Conservation (phyloP, 2,888 invertebrate species). For the Pterobdella sp. region DNA sequence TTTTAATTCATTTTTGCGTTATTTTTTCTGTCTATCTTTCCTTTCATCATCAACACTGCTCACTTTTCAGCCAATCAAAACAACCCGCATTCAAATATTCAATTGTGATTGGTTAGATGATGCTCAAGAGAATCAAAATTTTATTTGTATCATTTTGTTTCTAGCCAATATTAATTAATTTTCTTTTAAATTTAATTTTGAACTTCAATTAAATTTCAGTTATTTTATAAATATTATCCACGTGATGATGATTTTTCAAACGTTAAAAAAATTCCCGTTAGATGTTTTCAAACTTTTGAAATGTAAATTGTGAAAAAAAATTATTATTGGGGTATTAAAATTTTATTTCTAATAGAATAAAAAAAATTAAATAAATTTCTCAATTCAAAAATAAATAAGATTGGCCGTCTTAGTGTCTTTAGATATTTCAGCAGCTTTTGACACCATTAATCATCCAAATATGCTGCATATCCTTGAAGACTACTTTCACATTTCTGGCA, state of each 20-base stretch:
- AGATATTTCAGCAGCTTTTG: too few relatives aligned
- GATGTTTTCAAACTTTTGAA: neutral
- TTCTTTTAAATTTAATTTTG: neutral
- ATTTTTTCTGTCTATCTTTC: neutral
- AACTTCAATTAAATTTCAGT: too few relatives aligned
- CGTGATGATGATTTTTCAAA: neutral
- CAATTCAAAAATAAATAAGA: too few relatives aligned
- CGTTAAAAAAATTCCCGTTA: too few relatives aligned
- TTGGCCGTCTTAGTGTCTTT: too few relatives aligned
- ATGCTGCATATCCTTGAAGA: too few relatives aligned
- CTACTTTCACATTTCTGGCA: too few relatives aligned
- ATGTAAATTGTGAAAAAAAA: too few relatives aligned
- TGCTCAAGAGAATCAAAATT: neutral
- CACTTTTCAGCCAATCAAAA: slow-evolving; percentile 10
- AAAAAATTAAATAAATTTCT: too few relatives aligned
- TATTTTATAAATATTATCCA: neutral
- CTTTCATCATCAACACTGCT: neutral
- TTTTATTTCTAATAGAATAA: too few relatives aligned
- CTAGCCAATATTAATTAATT: neutral
- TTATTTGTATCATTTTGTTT: neutral
- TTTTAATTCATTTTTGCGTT: neutral
- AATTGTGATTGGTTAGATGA: neutral
- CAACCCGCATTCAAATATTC: neutral
- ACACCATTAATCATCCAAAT: too few relatives aligned
- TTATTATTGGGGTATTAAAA: too few relatives aligned